Evolutionary conservation across 2,797 vertebrate genomes (phyloP).

Genomic region (Spheniscus humboldti): DNA sequence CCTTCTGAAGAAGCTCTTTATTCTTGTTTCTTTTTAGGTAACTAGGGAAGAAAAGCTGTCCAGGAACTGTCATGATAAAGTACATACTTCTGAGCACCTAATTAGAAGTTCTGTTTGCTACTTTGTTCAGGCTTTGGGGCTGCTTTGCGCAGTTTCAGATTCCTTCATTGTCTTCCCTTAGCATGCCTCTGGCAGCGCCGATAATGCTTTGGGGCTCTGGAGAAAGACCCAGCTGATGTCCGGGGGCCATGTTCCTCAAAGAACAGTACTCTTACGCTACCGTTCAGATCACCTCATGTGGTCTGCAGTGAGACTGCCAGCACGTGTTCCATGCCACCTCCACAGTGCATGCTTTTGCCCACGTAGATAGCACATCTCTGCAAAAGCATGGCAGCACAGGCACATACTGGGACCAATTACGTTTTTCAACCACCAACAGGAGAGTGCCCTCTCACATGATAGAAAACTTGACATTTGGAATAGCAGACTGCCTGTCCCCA

Average conservation of each 20-base stretch:
- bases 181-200: not conserved
- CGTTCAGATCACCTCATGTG: fast-evolving
- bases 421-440: not conserved
- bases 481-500: not conserved
- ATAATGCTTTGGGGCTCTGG: not conserved
- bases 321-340: not conserved
- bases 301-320: not conserved
- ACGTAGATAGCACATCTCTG: not conserved
- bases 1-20: constrained; percentile 2
- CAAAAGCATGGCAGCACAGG: not conserved
- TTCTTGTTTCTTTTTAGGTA: not conserved
- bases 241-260: not conserved
- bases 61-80: not conserved
- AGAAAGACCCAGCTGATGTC: not conserved
- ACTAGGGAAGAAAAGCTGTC: constrained; percentile 27
- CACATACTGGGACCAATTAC: not conserved
- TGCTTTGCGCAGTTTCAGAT: not conserved
- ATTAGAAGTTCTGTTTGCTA: not conserved
- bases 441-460: not conserved
- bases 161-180: not conserved
- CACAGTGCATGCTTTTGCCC: not conserved
- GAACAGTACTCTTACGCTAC: not conserved
- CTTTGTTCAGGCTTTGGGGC: not conserved
- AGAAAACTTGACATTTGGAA: not conserved
- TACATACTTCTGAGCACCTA: not conserved